Conservation (phyloP, 2,113 vertebrate species). For the Nannospalax galili region DNA sequence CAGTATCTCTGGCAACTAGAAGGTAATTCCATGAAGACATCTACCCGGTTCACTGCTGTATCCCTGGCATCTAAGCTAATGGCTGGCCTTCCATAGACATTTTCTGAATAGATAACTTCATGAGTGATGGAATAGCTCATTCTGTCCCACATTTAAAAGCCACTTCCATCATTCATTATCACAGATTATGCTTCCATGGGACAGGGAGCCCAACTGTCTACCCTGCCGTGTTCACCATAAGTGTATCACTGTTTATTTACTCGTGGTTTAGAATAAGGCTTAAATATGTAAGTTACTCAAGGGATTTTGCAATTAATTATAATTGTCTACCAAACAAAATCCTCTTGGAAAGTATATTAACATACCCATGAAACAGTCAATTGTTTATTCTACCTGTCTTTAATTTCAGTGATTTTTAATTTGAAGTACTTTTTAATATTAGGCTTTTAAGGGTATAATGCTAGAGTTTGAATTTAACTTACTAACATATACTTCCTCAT, state of each 20-base stretch:
- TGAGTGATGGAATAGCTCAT: constrained; percentile 53
- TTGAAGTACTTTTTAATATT: neutral
- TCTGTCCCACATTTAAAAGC: constrained; percentile 48
- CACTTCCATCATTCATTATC: no score
- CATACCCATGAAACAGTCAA: neutral
- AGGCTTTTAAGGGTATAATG: constrained; percentile 37
- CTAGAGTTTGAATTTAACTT: neutral
- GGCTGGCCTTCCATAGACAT: no score
- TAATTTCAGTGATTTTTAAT: constrained; percentile 45
- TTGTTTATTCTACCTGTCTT: neutral
- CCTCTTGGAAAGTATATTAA: constrained; percentile 19
- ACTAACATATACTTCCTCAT: neutral
- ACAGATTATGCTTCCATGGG: constrained; percentile 47
- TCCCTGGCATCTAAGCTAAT: neutral
- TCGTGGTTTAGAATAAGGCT: neutral
- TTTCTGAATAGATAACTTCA: neutral
- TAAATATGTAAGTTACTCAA: neutral
- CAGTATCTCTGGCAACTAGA: neutral
- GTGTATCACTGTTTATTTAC: neutral
- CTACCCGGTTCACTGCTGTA: constrained; percentile 8
- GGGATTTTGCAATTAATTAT: neutral
- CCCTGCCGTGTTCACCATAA: neutral
- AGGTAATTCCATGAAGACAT: neutral
- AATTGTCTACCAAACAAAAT: neutral
- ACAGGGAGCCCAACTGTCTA: neutral